Evolutionary conservation across 2,888 invertebrate genomes (phyloP).

Genomic region (Cancer borealis): DNA sequence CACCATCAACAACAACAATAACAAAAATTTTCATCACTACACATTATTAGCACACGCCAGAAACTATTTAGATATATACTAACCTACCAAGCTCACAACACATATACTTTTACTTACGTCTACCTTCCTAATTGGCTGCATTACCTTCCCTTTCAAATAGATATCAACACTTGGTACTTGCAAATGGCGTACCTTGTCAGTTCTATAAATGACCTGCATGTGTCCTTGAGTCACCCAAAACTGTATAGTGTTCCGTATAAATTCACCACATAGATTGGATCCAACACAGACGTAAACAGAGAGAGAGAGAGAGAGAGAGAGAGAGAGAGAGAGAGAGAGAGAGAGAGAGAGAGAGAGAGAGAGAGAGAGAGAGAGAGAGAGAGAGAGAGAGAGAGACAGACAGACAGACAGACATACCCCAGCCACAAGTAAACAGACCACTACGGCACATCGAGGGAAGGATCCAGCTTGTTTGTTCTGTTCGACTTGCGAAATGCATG

Average conservation of each 20-base stretch:
- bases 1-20: background rate
- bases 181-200: background rate
- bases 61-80: too few species aligned
- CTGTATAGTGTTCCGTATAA: background rate
- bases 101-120: too few species aligned
- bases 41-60: too few species aligned
- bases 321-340: background rate
- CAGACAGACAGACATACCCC: background rate
- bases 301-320: constrained; percentile 17
- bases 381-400: background rate
- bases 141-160: background rate
- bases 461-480: background rate
- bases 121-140: too few species aligned
- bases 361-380: background rate
- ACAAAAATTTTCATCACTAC: background rate
- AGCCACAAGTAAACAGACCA: background rate
- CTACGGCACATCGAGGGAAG: background rate
- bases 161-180: background rate
- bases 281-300: background rate
- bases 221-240: background rate
- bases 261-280: too few species aligned
- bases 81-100: too few species aligned
- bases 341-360: background rate
- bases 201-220: background rate
- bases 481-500: background rate